Evolutionary conservation across 2,888 invertebrate species (phyloP), one percentile per base, ranked within the genome.

Genomic region (Aporophyla nigra): DNA sequence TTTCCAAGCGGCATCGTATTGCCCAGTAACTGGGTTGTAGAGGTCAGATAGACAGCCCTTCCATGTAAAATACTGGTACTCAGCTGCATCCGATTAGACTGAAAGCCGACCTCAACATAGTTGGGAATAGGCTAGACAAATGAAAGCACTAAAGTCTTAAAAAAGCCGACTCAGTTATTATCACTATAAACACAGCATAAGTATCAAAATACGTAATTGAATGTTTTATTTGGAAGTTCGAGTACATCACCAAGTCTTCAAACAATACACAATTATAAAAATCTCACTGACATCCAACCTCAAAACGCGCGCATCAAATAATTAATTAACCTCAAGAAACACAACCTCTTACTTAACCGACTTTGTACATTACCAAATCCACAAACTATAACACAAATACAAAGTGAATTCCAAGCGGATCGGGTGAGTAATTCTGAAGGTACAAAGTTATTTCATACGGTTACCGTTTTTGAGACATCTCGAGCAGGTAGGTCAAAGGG

Each of bases 371-470:
- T 82, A 71, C 70, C 49, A 49, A 65, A 71, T 77, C 74, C 63
- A 5, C 43, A 27, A 69, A 77, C 71, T 83, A 65, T 33, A 80
- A 71, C 69, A 77, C 43, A 75, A 59, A 77, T 77, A 77, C 69
- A 43, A 59, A 70, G 72, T 72, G 78, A 62, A 67, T 77, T 74
- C 75, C 68, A 27, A 56, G 40, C 33, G 43, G 71, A 74, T 77
- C 77, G 80, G 76, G 78, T 73, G 71, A 83, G 77, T 80, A 78
- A 83, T 83, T 80, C 74, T 62, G 73, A 74, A 74, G 80, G 85
- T 77, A 80, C 83, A 61, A 74, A 80, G 77, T 78, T 74, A 85
- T 74, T 80, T 72, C 51, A 69, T 80, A 72, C 33, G 56, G 67
- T 70, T 78, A 59, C 75, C 69, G 75, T 75, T 83, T 80, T 80